Evolutionary conservation across 2,888 invertebrate species (phyloP), one percentile per base, ranked within the genome.

Genomic region (Pogonocherus hispidulus): DNA sequence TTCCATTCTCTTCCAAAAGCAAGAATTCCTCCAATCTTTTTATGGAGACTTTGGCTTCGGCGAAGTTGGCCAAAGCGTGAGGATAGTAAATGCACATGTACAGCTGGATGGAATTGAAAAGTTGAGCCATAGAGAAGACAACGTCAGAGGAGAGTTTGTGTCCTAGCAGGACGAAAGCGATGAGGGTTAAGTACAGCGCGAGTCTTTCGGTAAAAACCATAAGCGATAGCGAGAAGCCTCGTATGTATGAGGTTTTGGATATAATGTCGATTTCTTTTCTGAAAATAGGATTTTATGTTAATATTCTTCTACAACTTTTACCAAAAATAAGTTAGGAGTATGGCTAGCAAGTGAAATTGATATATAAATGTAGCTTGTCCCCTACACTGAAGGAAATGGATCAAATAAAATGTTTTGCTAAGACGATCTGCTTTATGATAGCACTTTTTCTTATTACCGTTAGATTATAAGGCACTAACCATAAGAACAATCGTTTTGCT

Each of bases 141-240:
- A 91, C 89, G 64, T 91, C 91, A 0, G 91, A 87, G 2, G 86
- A 85, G 69, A 87, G 80, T n/a, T 68, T 72, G 65, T 87, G 79
- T 9, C 92, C 93, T 75, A 91, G 85, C 1, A 95, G 86, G 6
- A 93, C 92, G 80, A 92, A 95, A 0, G 93, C 89, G 49, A 94
- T 87, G 62, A 97, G 89, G 2, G 95, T 94, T 68, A 94, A 90
- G 81, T 93, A 95, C 6, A 96, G 87, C 1, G 96, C 93, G 52
- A 95, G 89, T 72, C 96, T 91, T 80, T 95, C 94, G 0, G 95
- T 94, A 82, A 94, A 95, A 51, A 96, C 92, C 82, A 90, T 84
- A 70, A 90, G 80, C 0, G 91, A 90, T 20, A 89, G 86, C 3
- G 90, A 90, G 76, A 91, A 90, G 0, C 90, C 91, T 79, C 89